Percentiles rank a stretch among this genome's conserved stretches.
These are phyloP conservation scores for Lagopus muta DNA, from an alignment of 2,113 vertebrate genomes.

Conservation along the genomic window DNA sequence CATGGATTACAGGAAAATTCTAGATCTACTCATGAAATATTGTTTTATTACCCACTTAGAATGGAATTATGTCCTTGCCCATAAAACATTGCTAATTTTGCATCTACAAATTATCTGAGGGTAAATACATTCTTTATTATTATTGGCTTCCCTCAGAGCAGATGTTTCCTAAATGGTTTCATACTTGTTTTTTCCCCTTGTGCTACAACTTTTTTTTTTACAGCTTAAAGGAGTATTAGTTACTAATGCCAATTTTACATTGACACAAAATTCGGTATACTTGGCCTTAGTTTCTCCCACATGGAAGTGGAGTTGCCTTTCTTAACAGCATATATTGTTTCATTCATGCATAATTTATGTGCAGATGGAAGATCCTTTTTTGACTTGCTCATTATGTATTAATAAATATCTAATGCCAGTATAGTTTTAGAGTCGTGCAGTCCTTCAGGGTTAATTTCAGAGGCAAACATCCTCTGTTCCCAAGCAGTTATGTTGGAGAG, in stretches of 20 bases:
- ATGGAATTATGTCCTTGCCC: slow-evolving; percentile 20
- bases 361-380: slow-evolving; percentile 51
- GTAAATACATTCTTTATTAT: slow-evolving; percentile 69
- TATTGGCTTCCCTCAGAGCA: slow-evolving; percentile 30
- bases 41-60: slow-evolving; percentile 21
- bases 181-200: background rate
- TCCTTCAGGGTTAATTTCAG: slow-evolving; percentile 65
- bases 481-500: slow-evolving; percentile 34
- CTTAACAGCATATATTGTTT: slow-evolving; percentile 58
- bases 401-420: slow-evolving; percentile 33
- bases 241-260: slow-evolving; percentile 53
- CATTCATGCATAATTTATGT: slow-evolving; percentile 67
- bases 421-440: background rate
- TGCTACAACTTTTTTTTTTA: slow-evolving; percentile 33
- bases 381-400: slow-evolving; percentile 31
- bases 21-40: background rate
- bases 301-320: slow-evolving; percentile 46
- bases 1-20: background rate
- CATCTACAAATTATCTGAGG: slow-evolving; percentile 44
- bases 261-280: slow-evolving; percentile 59
- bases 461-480: slow-evolving; percentile 46
- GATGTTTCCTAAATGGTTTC: slow-evolving; percentile 62
- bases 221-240: slow-evolving; percentile 51
- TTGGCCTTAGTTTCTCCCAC: slow-evolving; percentile 45
- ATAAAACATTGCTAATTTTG: slow-evolving; percentile 41